These are phyloP conservation scores for Neodon shergylaensis DNA, from an alignment of 2,113 vertebrate species.

Conservation along the genomic window DNA sequence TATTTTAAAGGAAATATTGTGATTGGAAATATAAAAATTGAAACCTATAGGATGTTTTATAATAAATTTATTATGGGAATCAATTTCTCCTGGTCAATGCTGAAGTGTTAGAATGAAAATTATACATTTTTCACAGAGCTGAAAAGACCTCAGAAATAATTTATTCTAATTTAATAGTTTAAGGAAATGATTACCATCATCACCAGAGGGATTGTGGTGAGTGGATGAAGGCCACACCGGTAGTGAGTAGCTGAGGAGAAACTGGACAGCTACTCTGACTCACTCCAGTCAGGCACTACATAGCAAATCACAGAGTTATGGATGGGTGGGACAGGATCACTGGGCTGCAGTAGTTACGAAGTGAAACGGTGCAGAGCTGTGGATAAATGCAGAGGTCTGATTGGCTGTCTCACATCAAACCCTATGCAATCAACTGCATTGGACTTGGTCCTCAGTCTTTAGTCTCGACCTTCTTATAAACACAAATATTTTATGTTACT, in stretches of 20 bases:
- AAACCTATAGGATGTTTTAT: slow-evolving; percentile 43
- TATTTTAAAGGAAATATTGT: slow-evolving; percentile 55
- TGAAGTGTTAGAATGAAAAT: slow-evolving; percentile 40
- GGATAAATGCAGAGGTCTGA: background rate
- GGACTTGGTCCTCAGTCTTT: background rate
- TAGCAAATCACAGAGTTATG: background rate
- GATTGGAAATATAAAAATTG: slow-evolving; percentile 49
- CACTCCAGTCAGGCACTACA: background rate
- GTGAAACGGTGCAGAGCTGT: background rate
- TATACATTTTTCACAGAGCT: slow-evolving; percentile 24
- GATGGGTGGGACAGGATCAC: background rate
- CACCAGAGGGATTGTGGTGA: background rate
- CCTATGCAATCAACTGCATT: background rate
- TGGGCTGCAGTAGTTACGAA: fast-evolving
- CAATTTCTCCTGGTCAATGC: slow-evolving; percentile 26
- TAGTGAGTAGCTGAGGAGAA: background rate
- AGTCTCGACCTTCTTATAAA: background rate
- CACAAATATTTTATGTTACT: background rate
- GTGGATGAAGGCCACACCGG: background rate
- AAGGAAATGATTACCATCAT: slow-evolving; percentile 9
- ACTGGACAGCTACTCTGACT: background rate
- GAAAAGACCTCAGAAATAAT: slow-evolving; percentile 17
- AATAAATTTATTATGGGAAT: slow-evolving; percentile 45
- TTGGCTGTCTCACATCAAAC: background rate
- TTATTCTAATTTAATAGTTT: slow-evolving; percentile 33